phyloP scores from a whole-genome alignment of 2,797 vertebrate genomes.

The Ammospiza maritima region DNA sequence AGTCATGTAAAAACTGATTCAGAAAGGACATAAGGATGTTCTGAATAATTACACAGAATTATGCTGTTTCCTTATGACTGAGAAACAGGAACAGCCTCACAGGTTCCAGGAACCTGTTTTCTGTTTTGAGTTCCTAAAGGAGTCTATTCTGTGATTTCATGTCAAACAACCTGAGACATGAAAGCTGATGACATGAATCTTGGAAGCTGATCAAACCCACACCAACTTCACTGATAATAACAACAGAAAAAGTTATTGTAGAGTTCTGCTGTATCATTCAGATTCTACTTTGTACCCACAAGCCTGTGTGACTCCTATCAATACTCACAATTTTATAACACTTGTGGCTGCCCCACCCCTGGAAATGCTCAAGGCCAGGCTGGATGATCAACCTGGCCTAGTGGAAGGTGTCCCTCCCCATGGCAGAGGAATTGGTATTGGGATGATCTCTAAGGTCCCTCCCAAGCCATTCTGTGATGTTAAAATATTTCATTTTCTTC shows the following conservation, averaged over 20 bases:
- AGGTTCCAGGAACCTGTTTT: not conserved
- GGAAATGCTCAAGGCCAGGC: too few relatives aligned
- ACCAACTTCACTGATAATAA: not conserved
- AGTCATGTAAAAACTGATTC: not conserved
- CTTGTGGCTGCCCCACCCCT: not conserved
- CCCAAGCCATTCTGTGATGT: not conserved
- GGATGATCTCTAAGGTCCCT: not conserved
- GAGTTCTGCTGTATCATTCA: not conserved
- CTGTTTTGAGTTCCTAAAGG: not conserved
- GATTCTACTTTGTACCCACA: not conserved
- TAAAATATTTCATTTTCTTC: not conserved
- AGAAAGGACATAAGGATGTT: not conserved
- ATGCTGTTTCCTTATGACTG: not conserved
- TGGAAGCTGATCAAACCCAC: not conserved
- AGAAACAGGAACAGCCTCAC: not conserved
- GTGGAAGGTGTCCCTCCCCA: not conserved
- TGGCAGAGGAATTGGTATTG: not conserved
- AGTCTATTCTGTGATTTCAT: not conserved
- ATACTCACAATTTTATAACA: fast-evolving
- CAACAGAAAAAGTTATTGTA: not conserved
- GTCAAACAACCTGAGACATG: not conserved
- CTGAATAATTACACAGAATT: not conserved
- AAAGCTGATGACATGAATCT: too few relatives aligned
- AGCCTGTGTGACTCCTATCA: fast-evolving
- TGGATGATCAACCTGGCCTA: not conserved